phyloP scores from a whole-genome alignment of 2,797 vertebrate species.

The Menidia menidia region DNA sequence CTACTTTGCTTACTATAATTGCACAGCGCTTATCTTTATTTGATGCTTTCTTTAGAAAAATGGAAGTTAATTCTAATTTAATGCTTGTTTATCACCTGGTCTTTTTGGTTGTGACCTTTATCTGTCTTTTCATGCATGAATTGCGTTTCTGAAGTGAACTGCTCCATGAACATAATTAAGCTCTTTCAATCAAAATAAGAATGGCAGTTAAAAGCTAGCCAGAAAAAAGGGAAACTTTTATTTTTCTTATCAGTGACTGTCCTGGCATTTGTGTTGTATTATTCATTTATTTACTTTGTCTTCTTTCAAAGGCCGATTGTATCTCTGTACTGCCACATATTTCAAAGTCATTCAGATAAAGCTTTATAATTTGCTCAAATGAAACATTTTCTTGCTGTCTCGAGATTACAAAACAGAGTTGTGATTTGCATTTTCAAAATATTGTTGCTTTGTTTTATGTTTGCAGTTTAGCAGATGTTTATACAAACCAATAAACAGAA shows the following conservation, averaged over 20 bases:
- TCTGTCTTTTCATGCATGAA: slow-evolving; percentile 10
- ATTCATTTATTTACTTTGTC: not conserved
- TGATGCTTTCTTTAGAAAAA: slow-evolving; percentile 65
- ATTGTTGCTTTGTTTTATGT: not conserved
- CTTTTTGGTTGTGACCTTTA: slow-evolving; percentile 7
- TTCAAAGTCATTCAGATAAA: not conserved
- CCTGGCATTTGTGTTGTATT: not conserved
- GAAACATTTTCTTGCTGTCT: not conserved
- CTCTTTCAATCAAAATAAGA: slow-evolving; percentile 27
- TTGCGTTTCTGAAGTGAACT: slow-evolving; percentile 22
- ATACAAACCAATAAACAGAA: too few relatives aligned
- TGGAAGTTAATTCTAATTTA: slow-evolving; percentile 62
- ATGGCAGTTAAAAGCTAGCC: slow-evolving; percentile 21
- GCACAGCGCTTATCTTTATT: slow-evolving; percentile 47
- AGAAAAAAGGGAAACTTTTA: not conserved
- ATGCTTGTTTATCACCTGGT: slow-evolving; percentile 58
- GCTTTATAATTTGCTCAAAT: not conserved
- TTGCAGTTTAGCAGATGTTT: too few relatives aligned
- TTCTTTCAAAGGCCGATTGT: not conserved
- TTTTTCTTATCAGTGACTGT: slow-evolving; percentile 8
- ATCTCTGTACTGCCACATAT: not conserved
- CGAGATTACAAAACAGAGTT: not conserved
- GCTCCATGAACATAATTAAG: slow-evolving; percentile 22
- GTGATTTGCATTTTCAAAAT: not conserved
- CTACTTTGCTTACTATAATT: slow-evolving; percentile 37